A percentile compares a stretch with the other conserved stretches of the same genome.
Evolutionary conservation across 1,140 invertebrate species (phyloP).

Genomic region (Anagrus nilaparvatae): DNA sequence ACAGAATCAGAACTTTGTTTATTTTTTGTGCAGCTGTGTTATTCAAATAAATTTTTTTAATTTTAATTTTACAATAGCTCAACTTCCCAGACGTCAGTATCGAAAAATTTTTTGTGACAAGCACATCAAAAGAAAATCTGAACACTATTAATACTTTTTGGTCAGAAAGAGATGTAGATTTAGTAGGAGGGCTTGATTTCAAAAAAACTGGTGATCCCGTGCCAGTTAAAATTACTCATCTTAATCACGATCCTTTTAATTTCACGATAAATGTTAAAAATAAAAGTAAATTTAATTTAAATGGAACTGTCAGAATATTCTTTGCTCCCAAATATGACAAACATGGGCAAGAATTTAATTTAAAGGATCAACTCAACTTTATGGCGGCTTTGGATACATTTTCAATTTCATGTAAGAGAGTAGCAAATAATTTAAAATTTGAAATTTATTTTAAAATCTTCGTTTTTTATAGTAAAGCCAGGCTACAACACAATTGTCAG

Average conservation of each 20-base stretch:
- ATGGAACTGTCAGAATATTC: conserved; percentile 65
- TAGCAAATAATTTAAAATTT: background rate
- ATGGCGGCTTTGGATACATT: too few relatives aligned
- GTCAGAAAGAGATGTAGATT: conserved; percentile 60
- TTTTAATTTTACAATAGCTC: too few relatives aligned
- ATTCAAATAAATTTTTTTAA: too few relatives aligned
- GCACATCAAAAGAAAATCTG: too few relatives aligned
- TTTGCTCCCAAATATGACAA: too few relatives aligned
- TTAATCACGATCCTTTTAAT: conserved; percentile 61
- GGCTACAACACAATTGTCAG: conserved; percentile 46
- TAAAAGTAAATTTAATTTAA: conserved; percentile 39
- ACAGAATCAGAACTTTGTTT: too few relatives aligned
- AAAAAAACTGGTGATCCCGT: conserved; percentile 57
- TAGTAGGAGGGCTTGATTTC: conserved; percentile 67
- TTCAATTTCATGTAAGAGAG: background rate
- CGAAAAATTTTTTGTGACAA: too few relatives aligned
- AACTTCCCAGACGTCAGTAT: too few relatives aligned
- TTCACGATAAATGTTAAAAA: conserved; percentile 54
- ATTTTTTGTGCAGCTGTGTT: too few relatives aligned
- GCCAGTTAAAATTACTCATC: conserved; percentile 59
- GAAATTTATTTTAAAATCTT: background rate
- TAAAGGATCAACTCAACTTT: background rate
- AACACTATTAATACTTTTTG: too few relatives aligned
- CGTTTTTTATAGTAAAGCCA: conserved; percentile 41
- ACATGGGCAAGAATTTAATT: too few relatives aligned